A percentile compares a stretch with the other conserved stretches of the same genome.
Conservation (phyloP, 1,140 invertebrate genomes). For the Propsilocerus akamusi region DNA sequence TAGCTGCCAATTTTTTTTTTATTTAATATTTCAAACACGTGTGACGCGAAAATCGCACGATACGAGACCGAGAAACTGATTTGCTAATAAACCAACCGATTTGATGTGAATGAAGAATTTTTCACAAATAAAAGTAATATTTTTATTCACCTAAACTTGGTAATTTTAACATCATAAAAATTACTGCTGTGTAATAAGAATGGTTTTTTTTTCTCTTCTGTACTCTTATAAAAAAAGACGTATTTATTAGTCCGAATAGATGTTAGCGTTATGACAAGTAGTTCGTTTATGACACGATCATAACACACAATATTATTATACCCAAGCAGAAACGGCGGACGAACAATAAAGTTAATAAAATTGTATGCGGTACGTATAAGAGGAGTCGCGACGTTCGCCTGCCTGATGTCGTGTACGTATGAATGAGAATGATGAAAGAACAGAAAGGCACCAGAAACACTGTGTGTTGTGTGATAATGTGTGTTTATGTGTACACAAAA, state of each 20-base stretch:
- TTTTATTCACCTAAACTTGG: too few relatives aligned
- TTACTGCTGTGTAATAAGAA: conserved; percentile 2
- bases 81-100: too few relatives aligned
- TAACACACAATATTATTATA: conserved; percentile 4
- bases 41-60: too few relatives aligned
- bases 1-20: too few relatives aligned
- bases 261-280: conserved; percentile 25
- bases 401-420: background rate
- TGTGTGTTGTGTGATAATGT: background rate
- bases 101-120: too few relatives aligned
- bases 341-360: background rate
- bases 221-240: conserved; percentile 5
- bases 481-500: background rate
- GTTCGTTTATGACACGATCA: conserved; percentile 22
- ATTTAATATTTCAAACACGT: too few relatives aligned
- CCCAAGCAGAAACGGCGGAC: background rate
- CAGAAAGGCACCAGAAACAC: background rate
- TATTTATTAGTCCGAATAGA: conserved; percentile 11
- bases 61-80: too few relatives aligned
- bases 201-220: conserved; percentile 6
- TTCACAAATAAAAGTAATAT: too few relatives aligned
- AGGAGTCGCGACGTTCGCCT: background rate
- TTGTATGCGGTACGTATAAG: background rate
- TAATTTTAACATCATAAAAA: conserved; percentile 4
- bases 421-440: too few relatives aligned